Evolutionary conservation across 2,797 vertebrate species (phyloP), one percentile per base, ranked within the genome.

Genomic region (Pagetopsis macropterus): DNA sequence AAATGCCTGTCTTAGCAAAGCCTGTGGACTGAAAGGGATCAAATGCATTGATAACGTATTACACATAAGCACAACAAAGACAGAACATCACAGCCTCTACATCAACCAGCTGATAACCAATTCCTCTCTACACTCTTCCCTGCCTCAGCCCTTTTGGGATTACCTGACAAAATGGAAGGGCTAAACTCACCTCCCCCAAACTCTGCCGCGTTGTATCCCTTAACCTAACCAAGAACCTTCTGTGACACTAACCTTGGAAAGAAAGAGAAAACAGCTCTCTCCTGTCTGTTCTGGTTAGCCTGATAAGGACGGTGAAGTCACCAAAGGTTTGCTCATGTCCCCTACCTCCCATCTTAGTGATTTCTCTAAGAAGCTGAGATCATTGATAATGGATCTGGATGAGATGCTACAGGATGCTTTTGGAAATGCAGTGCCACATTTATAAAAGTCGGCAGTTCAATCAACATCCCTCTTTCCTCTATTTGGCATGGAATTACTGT

Each of bases 291-390:
- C 48, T 41, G 62, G 48, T 51, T 51, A 51, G 48, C 51, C 48
- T 64, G 48, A 64, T 51, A 19, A 51, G 33, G 62, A 33, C 33
- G 21, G 62, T n/a, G 3, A 51, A 37, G 48, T 64, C 19, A 51
- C 51, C 64, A 45, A 19, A 15, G 2, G 27, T 45, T 55, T 66
- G 51, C 51, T 66, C 40, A 1, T 41, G 45, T 59, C 56, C 33
- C 15, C 9, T 16, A 14, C 21, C 16, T 43, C 16, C 21, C 63
- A 3, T 27, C 21, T 5, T 27, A 8, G 23, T 23, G 44, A 15
- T 46, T 27, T 60, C 67, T 59, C 11, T 31, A 49, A 69, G 46
- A 51, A 31, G 33, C 21, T 19, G 37, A 58, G 19, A 60, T 51
- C 67, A 43, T 21, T 15, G 55, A 27, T 48, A n/a, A 31, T 33